A percentile compares a stretch with the other conserved stretches of the same genome.
These are phyloP conservation scores for Heterodera carotae DNA, from an alignment of 1,140 invertebrate genomes.

Conservation along the genomic window DNA sequence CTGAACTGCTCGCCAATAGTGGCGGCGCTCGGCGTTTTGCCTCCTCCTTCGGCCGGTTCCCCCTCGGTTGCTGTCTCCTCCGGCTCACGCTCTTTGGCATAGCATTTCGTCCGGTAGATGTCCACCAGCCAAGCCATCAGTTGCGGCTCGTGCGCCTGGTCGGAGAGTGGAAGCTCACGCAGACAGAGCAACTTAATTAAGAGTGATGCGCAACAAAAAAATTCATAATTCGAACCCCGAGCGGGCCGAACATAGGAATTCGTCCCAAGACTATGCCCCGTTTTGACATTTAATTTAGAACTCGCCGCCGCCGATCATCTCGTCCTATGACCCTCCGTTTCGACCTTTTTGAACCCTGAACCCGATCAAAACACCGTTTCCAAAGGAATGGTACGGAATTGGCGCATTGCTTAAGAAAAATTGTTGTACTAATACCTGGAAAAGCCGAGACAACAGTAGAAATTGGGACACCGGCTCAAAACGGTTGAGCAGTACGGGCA, in stretches of 20 bases:
- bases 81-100: constrained; percentile 6
- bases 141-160: constrained; percentile 41
- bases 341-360: no score
- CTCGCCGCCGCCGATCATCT: no score
- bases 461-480: constrained; percentile 42
- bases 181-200: constrained; percentile 6
- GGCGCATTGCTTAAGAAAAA: no score
- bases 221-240: no score
- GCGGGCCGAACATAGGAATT: no score
- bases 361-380: no score
- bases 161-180: constrained; percentile 14
- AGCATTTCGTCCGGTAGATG: constrained; percentile 41
- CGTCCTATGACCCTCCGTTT: no score
- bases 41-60: not conserved
- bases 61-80: not conserved
- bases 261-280: no score
- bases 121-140: constrained; percentile 45
- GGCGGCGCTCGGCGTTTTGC: not conserved
- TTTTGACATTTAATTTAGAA: no score
- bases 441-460: constrained; percentile 46
- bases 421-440: constrained; percentile 24
- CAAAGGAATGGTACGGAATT: no score
- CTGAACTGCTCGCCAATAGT: constrained; percentile 16
- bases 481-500: constrained; percentile 6
- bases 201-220: no score